These are phyloP conservation scores for Doris montereyensis DNA, from an alignment of 2,888 invertebrate genomes.

Conservation along the genomic window DNA sequence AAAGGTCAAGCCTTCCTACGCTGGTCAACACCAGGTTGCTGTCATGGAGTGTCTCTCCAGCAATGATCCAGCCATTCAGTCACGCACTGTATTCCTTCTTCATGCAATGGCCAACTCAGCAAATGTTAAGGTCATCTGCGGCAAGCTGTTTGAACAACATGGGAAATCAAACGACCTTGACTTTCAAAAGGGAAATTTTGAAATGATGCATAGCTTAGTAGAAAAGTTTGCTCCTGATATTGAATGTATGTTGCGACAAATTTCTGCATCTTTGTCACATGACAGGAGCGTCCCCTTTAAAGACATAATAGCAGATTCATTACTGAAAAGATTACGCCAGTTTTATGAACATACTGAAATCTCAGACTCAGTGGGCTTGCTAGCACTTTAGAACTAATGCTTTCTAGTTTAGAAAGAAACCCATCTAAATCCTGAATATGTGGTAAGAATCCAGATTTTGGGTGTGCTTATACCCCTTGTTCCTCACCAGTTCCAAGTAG, in stretches of 20 bases:
- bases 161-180: conserved; percentile 14
- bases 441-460: no score
- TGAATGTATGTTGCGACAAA: no score
- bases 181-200: conserved; percentile 9
- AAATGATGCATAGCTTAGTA: conserved; percentile 31
- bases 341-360: no score
- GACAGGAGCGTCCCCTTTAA: background rate
- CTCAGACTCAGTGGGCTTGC: no score
- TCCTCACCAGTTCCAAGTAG: no score
- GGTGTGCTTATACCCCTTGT: no score
- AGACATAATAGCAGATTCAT: background rate
- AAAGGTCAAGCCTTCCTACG: conserved; percentile 57
- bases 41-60: conserved; percentile 69
- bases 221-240: conserved; percentile 30
- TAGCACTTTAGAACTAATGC: no score
- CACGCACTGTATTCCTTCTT: conserved; percentile 67
- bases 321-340: background rate
- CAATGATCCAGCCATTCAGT: conserved; percentile 62
- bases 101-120: conserved; percentile 66
- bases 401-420: no score
- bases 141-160: conserved; percentile 33
- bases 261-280: background rate
- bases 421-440: no score
- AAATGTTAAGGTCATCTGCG: conserved; percentile 60
- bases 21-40: conserved; percentile 65